These are phyloP conservation scores for Porites australiensis DNA, from an alignment of 64 coral and sea anemone species.

Conservation along the genomic window DNA sequence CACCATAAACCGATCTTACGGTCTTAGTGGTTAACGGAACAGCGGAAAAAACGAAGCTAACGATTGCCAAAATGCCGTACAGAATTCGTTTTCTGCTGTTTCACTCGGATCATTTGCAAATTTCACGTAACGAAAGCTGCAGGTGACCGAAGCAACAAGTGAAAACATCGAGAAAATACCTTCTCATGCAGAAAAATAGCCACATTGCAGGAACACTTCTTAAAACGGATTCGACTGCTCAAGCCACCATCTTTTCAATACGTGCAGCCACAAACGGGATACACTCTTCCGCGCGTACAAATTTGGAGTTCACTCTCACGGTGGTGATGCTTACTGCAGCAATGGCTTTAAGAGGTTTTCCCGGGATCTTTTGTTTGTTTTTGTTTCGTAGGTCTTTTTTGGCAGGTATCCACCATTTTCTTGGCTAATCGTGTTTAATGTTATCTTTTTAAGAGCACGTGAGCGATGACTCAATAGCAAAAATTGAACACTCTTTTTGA, in stretches of 20 bases:
- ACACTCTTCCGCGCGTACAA: not conserved
- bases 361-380: conserved; percentile 18
- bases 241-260: not conserved
- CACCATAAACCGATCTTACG: no score
- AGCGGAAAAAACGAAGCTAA: not conserved
- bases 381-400: conserved; percentile 9
- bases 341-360: not conserved
- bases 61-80: not conserved
- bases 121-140: not conserved
- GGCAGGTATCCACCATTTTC: conserved; percentile 27
- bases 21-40: no score
- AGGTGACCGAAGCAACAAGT: conserved; percentile 43
- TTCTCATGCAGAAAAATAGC: conserved; percentile 49
- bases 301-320: not conserved
- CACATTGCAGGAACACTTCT: not conserved
- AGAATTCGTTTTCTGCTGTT: not conserved
- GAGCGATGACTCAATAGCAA: not conserved
- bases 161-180: conserved; percentile 18
- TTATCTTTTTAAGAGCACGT: conserved; percentile 12
- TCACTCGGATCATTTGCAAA: not conserved
- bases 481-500: not conserved
- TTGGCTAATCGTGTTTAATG: conserved; percentile 36
- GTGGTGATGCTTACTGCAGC: not conserved
- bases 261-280: not conserved
- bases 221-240: not conserved